These are phyloP conservation scores for Vesta saturnalis DNA, from an alignment of 2,888 invertebrate genomes.

Conservation along the genomic window DNA sequence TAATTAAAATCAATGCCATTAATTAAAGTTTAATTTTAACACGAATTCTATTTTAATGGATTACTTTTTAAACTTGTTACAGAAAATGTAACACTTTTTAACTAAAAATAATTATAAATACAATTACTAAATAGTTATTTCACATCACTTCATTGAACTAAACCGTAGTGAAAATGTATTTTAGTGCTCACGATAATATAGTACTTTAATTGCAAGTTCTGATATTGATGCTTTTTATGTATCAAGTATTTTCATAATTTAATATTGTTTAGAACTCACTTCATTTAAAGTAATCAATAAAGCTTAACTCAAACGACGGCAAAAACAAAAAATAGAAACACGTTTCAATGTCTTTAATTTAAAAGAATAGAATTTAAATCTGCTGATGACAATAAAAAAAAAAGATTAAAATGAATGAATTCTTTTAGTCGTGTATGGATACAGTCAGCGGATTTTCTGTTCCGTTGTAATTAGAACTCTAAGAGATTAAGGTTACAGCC, in stretches of 20 bases:
- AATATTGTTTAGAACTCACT: too few relatives aligned
- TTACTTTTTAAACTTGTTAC: too few relatives aligned
- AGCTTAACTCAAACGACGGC: not conserved
- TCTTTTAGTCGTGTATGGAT: not conserved
- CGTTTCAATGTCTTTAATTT: not conserved
- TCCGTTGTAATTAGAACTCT: constrained; percentile 27
- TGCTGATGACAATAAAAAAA: constrained; percentile 5
- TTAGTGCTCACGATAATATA: too few relatives aligned
- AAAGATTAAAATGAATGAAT: constrained; percentile 2
- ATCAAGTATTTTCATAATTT: too few relatives aligned
- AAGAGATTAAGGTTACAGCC: constrained; percentile 21
- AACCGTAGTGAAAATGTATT: too few relatives aligned
- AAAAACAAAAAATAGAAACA: too few relatives aligned
- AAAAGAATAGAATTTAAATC: not conserved
- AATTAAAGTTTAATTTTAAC: not conserved
- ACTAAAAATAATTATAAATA: too few relatives aligned
- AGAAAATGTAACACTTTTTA: too few relatives aligned
- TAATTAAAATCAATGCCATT: constrained; percentile 32
- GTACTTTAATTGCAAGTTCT: too few relatives aligned
- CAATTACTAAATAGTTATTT: not conserved
- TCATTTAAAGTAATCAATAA: too few relatives aligned
- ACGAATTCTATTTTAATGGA: not conserved
- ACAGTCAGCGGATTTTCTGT: constrained; percentile 19
- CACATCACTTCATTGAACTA: not conserved
- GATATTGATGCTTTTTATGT: too few relatives aligned